Conservation (phyloP, 37 sponge, comb jelly and placozoan species). For the Cliona cf. orientalis region DNA sequence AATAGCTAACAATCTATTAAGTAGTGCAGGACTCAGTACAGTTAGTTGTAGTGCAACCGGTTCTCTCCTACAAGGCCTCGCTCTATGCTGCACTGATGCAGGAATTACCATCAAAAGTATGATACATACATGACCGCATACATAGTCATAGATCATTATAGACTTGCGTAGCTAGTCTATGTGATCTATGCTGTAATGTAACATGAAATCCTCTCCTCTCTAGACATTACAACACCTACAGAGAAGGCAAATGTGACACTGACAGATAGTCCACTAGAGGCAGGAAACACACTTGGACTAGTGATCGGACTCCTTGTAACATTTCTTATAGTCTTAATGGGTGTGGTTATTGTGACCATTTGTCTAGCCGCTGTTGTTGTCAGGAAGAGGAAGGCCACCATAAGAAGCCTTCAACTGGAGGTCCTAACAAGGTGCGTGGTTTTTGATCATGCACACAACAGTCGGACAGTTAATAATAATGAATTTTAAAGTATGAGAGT, state of each 20-base stretch:
- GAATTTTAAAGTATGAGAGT: too few species aligned
- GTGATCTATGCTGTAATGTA: too few species aligned
- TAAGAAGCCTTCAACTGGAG: conserved; percentile 14
- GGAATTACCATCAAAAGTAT: background rate
- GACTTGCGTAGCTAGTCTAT: too few species aligned
- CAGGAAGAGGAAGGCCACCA: conserved; percentile 7
- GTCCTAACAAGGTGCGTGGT: background rate
- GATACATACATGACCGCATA: background rate
- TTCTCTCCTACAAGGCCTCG: background rate
- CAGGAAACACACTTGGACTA: background rate
- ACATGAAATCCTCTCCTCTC: background rate
- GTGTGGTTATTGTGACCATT: background rate
- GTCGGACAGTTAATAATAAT: too few species aligned
- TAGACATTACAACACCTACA: background rate
- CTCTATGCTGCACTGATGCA: conserved; percentile 15
- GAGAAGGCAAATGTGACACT: too few species aligned
- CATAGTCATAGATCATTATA: background rate
- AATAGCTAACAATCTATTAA: background rate
- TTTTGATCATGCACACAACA: too few species aligned
- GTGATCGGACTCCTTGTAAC: background rate
- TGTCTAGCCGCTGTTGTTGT: background rate
- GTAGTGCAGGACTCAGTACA: background rate
- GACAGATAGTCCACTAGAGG: background rate
- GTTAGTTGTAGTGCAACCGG: background rate
- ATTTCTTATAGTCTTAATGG: background rate